Percentiles rank a stretch among this genome's conserved stretches.
Evolutionary conservation across 2,797 vertebrate species (phyloP).

Genomic region (Glossophaga mutica): DNA sequence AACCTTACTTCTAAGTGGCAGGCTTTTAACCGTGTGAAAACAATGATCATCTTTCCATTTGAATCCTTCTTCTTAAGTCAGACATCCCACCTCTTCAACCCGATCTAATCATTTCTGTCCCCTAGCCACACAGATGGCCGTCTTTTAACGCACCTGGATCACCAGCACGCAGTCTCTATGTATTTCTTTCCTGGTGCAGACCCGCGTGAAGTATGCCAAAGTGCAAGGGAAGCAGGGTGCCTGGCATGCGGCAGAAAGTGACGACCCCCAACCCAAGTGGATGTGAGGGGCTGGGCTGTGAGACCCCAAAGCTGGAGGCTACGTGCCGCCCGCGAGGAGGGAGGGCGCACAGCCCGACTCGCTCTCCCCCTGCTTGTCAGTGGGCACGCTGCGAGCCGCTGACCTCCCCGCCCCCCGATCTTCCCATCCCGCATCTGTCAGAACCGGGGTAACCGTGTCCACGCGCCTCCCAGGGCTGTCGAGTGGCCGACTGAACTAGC

Average conservation of each 20-base stretch:
- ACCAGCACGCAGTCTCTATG: neutral
- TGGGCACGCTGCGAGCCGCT: neutral
- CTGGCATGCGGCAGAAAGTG: neutral
- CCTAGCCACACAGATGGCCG: neutral
- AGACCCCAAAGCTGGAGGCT: neutral
- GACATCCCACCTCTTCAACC: neutral
- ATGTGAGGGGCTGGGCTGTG: neutral
- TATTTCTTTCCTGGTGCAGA: neutral
- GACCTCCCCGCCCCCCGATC: neutral
- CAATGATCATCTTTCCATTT: neutral
- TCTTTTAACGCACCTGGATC: neutral
- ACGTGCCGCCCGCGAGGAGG: neutral
- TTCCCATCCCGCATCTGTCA: neutral
- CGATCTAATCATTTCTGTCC: neutral
- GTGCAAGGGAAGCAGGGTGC: neutral
- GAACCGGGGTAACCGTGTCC: neutral
- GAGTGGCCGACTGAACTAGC: neutral
- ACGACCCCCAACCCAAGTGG: neutral
- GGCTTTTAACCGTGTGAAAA: constrained; percentile 14
- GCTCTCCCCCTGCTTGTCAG: neutral
- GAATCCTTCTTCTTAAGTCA: neutral
- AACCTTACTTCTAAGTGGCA: neutral
- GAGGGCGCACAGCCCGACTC: neutral
- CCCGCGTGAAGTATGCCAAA: neutral
- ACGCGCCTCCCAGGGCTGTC: neutral